phyloP scores from a whole-genome alignment of 2,888 invertebrate species.

The Parasteatoda lunata region DNA sequence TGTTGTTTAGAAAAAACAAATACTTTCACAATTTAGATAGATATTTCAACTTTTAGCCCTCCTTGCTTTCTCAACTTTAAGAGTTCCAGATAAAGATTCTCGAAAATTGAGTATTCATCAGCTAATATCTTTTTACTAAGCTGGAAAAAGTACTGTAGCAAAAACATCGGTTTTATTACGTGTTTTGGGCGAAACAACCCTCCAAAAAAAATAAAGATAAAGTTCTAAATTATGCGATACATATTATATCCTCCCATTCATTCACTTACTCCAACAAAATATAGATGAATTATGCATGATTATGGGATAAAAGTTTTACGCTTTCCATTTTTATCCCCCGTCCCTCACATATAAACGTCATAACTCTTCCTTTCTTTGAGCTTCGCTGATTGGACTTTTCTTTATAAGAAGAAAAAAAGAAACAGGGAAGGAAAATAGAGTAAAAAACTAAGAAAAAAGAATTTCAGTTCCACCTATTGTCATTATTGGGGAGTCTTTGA shows the following conservation, averaged over 20 bases:
- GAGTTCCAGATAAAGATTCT: too few relatives aligned
- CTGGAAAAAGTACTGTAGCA: neutral
- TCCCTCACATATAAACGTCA: constrained; percentile 32
- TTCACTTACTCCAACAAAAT: constrained; percentile 67
- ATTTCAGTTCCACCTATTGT: constrained; percentile 47
- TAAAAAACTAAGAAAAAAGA: too few relatives aligned
- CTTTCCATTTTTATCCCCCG: constrained; percentile 11
- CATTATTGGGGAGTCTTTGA: constrained; percentile 37
- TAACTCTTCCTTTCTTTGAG: constrained; percentile 55
- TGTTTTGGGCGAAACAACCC: constrained; percentile 35
- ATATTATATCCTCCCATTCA: constrained; percentile 61
- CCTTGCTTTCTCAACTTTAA: too few relatives aligned
- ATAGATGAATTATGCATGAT: constrained; percentile 66
- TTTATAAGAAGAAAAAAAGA: too few relatives aligned
- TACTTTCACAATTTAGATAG: too few relatives aligned
- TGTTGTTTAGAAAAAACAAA: too few relatives aligned
- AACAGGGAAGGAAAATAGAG: neutral
- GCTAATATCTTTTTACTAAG: constrained; percentile 67
- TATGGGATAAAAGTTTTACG: constrained; percentile 66
- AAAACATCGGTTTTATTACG: constrained; percentile 63
- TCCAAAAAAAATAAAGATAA: constrained; percentile 67
- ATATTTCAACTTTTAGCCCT: too few relatives aligned
- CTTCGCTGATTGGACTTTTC: constrained; percentile 55
- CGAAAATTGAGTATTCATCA: neutral
- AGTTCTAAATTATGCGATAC: constrained; percentile 64